Percentiles rank a stretch among this genome's conserved stretches.
Conservation (phyloP, 2,888 invertebrate genomes). For the Dynastes tityus region DNA sequence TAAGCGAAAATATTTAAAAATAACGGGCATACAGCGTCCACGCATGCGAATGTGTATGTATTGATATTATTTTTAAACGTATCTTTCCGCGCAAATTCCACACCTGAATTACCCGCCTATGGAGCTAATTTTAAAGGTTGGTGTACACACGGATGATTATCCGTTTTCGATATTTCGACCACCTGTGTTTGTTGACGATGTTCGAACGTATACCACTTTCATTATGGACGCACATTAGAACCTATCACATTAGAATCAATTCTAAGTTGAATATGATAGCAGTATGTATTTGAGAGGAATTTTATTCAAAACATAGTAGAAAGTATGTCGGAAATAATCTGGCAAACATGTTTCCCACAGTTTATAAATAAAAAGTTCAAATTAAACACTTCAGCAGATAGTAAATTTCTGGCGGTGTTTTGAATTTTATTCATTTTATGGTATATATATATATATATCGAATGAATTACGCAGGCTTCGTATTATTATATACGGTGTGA, state of each 20-base stretch:
- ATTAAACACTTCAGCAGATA: background rate
- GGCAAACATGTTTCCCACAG: slow-evolving; percentile 1
- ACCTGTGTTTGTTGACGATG: slow-evolving; percentile 33
- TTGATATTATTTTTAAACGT: slow-evolving; percentile 42
- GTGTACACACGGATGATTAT: slow-evolving; percentile 39
- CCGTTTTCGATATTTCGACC: slow-evolving; percentile 42
- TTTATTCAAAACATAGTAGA: background rate
- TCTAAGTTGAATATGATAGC: no score
- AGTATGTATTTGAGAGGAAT: background rate
- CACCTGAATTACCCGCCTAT: slow-evolving; percentile 39
- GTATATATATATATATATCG: no score
- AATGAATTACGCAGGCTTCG: no score
- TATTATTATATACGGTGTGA: no score
- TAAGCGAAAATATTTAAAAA: slow-evolving; percentile 44
- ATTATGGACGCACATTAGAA: background rate
- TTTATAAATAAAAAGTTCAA: slow-evolving; percentile 9
- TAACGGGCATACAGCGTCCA: slow-evolving; percentile 17
- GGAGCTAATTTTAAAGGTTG: slow-evolving; percentile 42
- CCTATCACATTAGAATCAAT: no score
- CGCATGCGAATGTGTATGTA: slow-evolving; percentile 29
- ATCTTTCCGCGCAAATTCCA: slow-evolving; percentile 45
- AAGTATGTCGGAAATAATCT: background rate
- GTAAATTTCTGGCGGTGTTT: background rate
- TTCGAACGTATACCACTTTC: background rate
- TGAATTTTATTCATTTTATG: no score